Percentiles rank a stretch among this genome's conserved stretches.
Conservation (phyloP, 1,140 invertebrate genomes). For the Sarcophaga bullata region DNA sequence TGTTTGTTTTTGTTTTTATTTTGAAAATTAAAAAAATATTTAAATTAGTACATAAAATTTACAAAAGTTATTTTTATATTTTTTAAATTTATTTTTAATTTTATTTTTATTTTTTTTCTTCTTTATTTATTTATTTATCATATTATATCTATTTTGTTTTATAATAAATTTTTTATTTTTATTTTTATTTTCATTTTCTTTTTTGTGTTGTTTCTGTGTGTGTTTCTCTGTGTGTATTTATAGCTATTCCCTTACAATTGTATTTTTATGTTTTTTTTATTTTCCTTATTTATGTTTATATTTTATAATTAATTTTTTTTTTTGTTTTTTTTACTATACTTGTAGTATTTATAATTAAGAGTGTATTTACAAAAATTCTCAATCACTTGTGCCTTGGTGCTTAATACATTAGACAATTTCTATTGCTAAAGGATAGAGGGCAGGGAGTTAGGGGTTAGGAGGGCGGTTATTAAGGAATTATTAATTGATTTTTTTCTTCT, state of each 20-base stretch:
- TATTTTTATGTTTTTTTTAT: neutral
- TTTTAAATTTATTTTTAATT: conserved; percentile 16
- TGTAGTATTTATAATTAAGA: neutral
- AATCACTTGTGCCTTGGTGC: conserved; percentile 39
- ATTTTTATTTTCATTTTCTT: neutral
- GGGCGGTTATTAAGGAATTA: neutral
- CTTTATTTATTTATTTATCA: conserved; percentile 23
- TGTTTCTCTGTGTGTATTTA: too few relatives aligned
- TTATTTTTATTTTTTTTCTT: neutral
- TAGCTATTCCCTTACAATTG: neutral
- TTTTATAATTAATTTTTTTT: conserved; percentile 3
- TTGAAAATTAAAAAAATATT: conserved; percentile 21
- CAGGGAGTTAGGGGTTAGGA: neutral
- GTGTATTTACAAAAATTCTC: conserved; percentile 34
- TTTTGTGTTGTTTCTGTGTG: neutral
- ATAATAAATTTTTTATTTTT: neutral
- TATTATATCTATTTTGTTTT: neutral
- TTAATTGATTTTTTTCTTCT: neutral
- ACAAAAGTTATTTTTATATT: conserved; percentile 32
- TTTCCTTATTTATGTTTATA: neutral
- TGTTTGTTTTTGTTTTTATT: neutral
- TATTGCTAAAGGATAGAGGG: neutral
- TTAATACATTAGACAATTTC: conserved; percentile 8
- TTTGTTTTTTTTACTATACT: conserved; percentile 12
- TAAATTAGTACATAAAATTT: conserved; percentile 41